These are phyloP conservation scores for Nemotelus pantherinus DNA, from an alignment of 2,888 invertebrate species.

Conservation along the genomic window DNA sequence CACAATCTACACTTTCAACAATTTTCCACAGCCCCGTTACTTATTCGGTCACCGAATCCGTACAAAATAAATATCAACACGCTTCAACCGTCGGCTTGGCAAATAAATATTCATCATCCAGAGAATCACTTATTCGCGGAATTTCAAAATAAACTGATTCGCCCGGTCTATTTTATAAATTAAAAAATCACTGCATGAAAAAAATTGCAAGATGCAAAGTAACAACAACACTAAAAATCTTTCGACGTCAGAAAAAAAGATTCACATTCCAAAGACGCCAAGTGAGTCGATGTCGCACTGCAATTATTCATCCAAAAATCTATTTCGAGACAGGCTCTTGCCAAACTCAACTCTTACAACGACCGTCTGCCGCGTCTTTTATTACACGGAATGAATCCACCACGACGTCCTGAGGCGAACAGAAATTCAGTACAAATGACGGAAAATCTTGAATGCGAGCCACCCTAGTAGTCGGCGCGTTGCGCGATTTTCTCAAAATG, in stretches of 20 bases:
- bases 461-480: conserved; percentile 22
- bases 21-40: background rate
- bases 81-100: conserved; percentile 4
- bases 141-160: conserved; percentile 17
- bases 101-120: conserved; percentile 22
- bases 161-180: conserved; percentile 9
- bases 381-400: background rate
- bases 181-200: conserved; percentile 11
- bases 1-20: background rate
- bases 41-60: background rate
- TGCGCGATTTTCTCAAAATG: conserved; percentile 35
- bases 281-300: conserved; percentile 38
- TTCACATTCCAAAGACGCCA: conserved; percentile 39
- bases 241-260: conserved; percentile 2
- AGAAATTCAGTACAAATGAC: conserved; percentile 34
- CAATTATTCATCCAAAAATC: conserved; percentile 43
- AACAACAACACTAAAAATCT: conserved; percentile 16
- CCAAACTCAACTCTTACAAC: conserved; percentile 27
- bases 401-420: conserved; percentile 34
- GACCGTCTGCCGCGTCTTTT: conserved; percentile 10
- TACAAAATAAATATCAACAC: background rate
- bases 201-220: conserved; percentile 9
- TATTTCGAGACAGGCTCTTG: conserved; percentile 40
- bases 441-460: conserved; percentile 7
- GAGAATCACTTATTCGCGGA: conserved; percentile 9